phyloP scores from a whole-genome alignment of 2,888 invertebrate genomes.

The Spodoptera exigua region DNA sequence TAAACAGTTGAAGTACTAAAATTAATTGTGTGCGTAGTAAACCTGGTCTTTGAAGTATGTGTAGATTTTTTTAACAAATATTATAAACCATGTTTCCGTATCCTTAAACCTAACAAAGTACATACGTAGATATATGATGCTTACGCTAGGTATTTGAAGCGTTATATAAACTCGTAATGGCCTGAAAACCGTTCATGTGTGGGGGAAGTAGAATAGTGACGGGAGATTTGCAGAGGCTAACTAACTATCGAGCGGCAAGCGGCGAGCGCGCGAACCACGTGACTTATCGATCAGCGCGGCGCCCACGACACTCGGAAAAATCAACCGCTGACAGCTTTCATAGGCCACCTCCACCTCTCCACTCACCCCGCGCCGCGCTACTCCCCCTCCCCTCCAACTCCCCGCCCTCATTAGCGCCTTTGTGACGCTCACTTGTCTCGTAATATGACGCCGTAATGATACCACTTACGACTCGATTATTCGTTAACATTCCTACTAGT shows the following conservation, averaged over 20 bases:
- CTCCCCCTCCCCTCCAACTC: constrained; percentile 51
- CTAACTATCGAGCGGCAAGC: constrained; percentile 81
- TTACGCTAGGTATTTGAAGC: constrained; percentile 15
- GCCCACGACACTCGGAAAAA: constrained; percentile 89
- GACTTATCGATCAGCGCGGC: constrained; percentile 88
- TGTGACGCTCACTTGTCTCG: constrained; percentile 87
- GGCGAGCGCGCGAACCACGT: constrained; percentile 79
- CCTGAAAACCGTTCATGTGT: constrained; percentile 55
- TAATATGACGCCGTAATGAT: constrained; percentile 85
- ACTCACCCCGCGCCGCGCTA: constrained; percentile 52
- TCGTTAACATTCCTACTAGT: constrained; percentile 62
- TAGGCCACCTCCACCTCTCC: constrained; percentile 76
- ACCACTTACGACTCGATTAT: constrained; percentile 82
- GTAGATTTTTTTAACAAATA: neutral
- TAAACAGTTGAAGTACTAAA: too few species aligned
- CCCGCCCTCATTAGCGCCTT: constrained; percentile 88
- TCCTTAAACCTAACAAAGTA: neutral
- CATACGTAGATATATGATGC: constrained; percentile 4
- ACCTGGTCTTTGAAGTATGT: neutral
- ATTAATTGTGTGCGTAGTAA: too few species aligned
- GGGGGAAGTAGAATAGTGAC: constrained; percentile 72
- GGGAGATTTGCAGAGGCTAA: constrained; percentile 85
- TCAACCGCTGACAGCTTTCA: constrained; percentile 89
- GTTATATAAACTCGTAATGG: constrained; percentile 55
- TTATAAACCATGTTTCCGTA: too few species aligned